These are phyloP conservation scores for Gadopsis bispinosus DNA, from an alignment of 2,797 vertebrate genomes.

Conservation along the genomic window DNA sequence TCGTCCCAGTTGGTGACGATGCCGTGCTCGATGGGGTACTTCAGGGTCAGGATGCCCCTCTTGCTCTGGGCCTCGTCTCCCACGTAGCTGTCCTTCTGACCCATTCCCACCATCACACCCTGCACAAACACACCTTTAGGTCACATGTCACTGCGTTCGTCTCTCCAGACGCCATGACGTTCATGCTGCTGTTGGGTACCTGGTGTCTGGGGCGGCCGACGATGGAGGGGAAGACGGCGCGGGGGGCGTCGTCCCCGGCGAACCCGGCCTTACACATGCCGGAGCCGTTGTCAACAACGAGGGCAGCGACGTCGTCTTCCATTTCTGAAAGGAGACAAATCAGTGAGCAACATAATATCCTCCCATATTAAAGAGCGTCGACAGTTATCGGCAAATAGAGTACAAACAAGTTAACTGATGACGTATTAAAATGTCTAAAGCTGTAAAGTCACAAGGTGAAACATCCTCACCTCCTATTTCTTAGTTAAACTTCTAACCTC, in stretches of 20 bases:
- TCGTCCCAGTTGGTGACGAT: slow-evolving; percentile 98
- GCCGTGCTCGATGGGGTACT: slow-evolving; percentile 95
- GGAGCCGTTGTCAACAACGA: slow-evolving; percentile 93
- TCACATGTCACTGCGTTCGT: accelerated
- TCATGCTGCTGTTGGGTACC: slow-evolving; percentile 26
- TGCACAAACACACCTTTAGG: slow-evolving; percentile 45
- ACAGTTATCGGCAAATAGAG: too few species aligned
- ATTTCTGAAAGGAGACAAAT: slow-evolving; percentile 53
- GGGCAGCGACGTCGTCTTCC: slow-evolving; percentile 90
- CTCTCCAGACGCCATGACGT: too few species aligned
- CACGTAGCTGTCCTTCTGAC: slow-evolving; percentile 95
- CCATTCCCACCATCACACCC: slow-evolving; percentile 97
- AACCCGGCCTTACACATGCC: slow-evolving; percentile 93
- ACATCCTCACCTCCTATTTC: too few species aligned
- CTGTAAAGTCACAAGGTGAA: too few species aligned
- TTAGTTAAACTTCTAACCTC: too few species aligned
- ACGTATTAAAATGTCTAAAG: too few species aligned
- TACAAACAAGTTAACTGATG: too few species aligned
- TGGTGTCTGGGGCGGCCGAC: slow-evolving; percentile 80
- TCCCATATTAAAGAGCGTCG: too few species aligned
- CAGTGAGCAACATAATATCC: not conserved
- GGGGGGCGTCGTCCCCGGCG: slow-evolving; percentile 91
- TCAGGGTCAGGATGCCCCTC: slow-evolving; percentile 94
- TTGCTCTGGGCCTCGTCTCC: slow-evolving; percentile 96
- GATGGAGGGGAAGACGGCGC: slow-evolving; percentile 91